Percentiles rank a stretch among this genome's conserved stretches.
Evolutionary conservation across 2,797 vertebrate species (phyloP).

Genomic region (Intellagama lesueurii): DNA sequence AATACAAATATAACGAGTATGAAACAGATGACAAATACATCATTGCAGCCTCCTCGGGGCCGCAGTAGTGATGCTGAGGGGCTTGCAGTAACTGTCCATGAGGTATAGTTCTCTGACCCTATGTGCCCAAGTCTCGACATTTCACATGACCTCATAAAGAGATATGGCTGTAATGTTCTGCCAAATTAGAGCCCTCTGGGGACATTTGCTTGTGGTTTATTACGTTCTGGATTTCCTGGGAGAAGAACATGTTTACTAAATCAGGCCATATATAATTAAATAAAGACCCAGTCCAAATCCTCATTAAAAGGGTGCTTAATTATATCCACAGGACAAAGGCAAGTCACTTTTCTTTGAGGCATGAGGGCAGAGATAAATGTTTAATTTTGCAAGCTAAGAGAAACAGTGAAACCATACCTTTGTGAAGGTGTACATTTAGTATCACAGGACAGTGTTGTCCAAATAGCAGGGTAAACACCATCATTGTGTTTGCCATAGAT

Average conservation of each 20-base stretch:
- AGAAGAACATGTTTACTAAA: constrained; percentile 55
- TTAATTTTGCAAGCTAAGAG: constrained; percentile 5
- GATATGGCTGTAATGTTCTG: constrained; percentile 54
- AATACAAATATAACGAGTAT: not conserved
- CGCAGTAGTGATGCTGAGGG: not conserved
- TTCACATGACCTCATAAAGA: constrained; percentile 58
- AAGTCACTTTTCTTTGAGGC: not conserved
- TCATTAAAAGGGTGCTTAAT: constrained; percentile 8
- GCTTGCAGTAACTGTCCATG: constrained; percentile 1
- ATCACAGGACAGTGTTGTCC: not conserved
- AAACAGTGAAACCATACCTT: not conserved
- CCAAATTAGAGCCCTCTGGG: constrained; percentile 53
- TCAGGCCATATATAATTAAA: constrained; percentile 7
- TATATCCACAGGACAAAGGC: not conserved
- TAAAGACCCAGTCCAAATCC: not conserved
- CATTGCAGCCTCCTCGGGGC: not conserved
- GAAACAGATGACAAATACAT: not conserved
- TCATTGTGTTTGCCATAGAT: not conserved
- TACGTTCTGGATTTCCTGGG: constrained; percentile 63
- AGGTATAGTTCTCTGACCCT: constrained; percentile 37
- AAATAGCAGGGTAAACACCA: not conserved
- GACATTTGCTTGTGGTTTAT: constrained; percentile 57
- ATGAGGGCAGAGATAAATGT: not conserved
- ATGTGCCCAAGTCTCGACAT: constrained; percentile 43
- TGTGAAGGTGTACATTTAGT: not conserved